phyloP scores from a whole-genome alignment of 1,140 invertebrate species.

The Phortica variegata region DNA sequence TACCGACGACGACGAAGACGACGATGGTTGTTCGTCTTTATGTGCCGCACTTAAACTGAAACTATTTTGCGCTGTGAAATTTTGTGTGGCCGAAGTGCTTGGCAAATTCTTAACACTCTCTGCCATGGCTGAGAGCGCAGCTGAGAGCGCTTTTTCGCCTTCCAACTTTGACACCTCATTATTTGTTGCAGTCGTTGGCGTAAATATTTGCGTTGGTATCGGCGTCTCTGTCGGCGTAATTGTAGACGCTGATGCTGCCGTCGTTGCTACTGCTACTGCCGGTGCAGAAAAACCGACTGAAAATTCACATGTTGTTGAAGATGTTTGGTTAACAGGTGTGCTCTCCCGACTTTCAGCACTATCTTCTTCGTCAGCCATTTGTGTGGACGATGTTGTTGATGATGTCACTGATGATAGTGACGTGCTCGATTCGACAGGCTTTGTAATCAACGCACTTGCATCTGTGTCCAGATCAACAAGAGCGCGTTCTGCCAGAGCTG shows the following conservation, averaged over 20 bases:
- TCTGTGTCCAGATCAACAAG: constrained; percentile 45
- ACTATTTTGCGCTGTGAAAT: constrained; percentile 2
- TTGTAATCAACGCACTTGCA: constrained; percentile 27
- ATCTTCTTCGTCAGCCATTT: constrained; percentile 23
- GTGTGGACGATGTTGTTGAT: background rate
- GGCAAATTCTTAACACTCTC: constrained; percentile 5
- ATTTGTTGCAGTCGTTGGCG: background rate
- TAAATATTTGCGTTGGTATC: background rate
- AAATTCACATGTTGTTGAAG: too few relatives aligned
- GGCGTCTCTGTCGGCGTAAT: constrained; percentile 6
- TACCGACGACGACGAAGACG: background rate
- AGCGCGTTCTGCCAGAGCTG: constrained; percentile 30
- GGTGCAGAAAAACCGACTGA: too few relatives aligned
- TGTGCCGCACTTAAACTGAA: constrained; percentile 7
- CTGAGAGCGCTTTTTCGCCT: background rate
- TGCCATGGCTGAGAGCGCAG: background rate
- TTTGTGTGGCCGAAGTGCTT: background rate
- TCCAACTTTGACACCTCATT: constrained; percentile 4
- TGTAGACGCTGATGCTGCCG: constrained; percentile 3
- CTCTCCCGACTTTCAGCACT: constrained; percentile 40
- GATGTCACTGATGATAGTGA: constrained; percentile 10
- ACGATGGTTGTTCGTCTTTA: background rate
- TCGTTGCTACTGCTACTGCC: background rate
- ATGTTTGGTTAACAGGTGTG: constrained; percentile 56
- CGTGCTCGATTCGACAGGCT: constrained; percentile 26